Base-by-base conservation (phyloP, 2,113 vertebrate species). In the Neopipo cinnamomea region DNA sequence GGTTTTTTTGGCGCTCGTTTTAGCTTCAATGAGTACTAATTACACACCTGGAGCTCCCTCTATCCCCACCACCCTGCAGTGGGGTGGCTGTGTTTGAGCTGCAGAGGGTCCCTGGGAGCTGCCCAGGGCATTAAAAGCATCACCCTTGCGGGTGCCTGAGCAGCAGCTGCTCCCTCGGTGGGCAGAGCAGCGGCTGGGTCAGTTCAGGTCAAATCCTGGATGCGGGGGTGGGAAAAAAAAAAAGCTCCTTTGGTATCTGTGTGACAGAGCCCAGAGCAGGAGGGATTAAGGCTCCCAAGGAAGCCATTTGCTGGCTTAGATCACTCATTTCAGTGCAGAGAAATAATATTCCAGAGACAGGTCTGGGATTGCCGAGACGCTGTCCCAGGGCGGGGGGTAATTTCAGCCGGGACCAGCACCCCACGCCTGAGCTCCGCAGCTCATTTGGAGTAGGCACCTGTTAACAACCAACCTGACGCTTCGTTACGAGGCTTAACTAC, bases 231-330 rank as follows among this genome's bases (percentile, higher is more conserved):
- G 88, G 56, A 49, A 67, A 66, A 13, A 44, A 56, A 59, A 13
- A 44, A 75, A 92, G 49, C 94, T 93, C 31, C 82, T 80, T 88
- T 88, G 31, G 28, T 58, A 25, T 41, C 46, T 63, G 28, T 49
- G 25, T 30, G 71, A 24, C 44, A 71, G 88, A 90, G 80, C 88
- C 72, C 56, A 23, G 58, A 44, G 88, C 89, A 59, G 78, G 44
- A 46, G 88, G 91, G 94, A 90, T 96, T 90, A 94, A 66, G 81
- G 74, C 63, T 86, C 93, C 39, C 67, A n/a, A 52, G 66, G 91
- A 79, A 93, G 39, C 81, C 82, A 56, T 89, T 91, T 91, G 85
- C 81, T 55, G 44, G 44, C 30, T 91, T 81, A 50, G 85, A 49
- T 28, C 63, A 14, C 33, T 61, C 5, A 0, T 30, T 87, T 47